These are phyloP conservation scores for Halocynthia aurantium DNA, from an alignment of 23 tunicate species.

Conservation along the genomic window DNA sequence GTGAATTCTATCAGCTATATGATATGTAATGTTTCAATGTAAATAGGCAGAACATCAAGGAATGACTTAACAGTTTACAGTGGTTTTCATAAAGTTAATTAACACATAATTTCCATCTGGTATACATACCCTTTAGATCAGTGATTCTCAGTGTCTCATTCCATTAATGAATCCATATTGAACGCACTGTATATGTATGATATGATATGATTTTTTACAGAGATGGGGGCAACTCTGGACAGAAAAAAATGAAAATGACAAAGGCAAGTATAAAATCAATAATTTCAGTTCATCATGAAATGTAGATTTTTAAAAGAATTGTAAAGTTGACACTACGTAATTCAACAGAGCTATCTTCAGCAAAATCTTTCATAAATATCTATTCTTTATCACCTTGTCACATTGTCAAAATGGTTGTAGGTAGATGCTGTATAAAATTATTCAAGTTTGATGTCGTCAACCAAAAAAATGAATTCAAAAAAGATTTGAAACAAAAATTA, in stretches of 20 bases:
- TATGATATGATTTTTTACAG: slow-evolving; percentile 19
- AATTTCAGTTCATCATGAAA: neutral
- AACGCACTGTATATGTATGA: no score
- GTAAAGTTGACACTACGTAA: neutral
- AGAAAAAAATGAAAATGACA: slow-evolving; percentile 20
- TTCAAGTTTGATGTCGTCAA: slow-evolving; percentile 50
- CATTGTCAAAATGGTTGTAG: slow-evolving; percentile 8
- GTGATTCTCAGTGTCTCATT: neutral
- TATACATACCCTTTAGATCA: no score
- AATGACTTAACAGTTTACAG: no score
- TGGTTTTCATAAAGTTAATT: no score
- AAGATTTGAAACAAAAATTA: slow-evolving; percentile 61
- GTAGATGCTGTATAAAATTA: slow-evolving; percentile 44
- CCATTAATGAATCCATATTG: neutral
- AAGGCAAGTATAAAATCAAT: slow-evolving; percentile 4
- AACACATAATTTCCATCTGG: no score
- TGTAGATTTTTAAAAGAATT: neutral
- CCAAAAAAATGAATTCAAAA: slow-evolving; percentile 19
- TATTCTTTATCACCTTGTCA: no score
- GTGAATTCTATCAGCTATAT: neutral
- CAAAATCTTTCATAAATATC: no score
- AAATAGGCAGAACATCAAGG: neutral
- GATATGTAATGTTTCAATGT: neutral
- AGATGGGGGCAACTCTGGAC: slow-evolving; percentile 73
- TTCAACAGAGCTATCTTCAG: neutral